Evolutionary conservation across 2,797 vertebrate genomes (phyloP), one percentile per base, ranked within the genome.

Genomic region (Mormyrus proboscirostris): DNA sequence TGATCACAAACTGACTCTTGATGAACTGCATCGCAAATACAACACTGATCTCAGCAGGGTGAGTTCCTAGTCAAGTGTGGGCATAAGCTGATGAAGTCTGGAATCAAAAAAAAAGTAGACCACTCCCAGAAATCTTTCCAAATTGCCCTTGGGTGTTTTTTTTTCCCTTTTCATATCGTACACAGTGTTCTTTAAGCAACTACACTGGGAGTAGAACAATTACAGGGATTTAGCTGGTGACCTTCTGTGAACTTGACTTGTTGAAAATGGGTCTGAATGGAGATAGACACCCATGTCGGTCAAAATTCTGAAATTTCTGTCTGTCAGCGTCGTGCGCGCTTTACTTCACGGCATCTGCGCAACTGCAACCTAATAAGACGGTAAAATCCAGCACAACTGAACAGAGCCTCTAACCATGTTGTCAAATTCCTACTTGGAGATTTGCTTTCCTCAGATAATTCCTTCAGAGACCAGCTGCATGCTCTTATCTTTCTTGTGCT

Each of bases 1-100:
- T 57, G 89, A 89, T 69, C 89, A 89, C 84, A 89, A 89, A 65
- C 84, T 89, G 33, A 89, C 89, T 41, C 85, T 89, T 59, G 89
- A 89, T 29, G 89, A 89, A 53, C 89, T 89, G 0, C 85, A 87
- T 38, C 89, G 84, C 29, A 89, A 89, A 50, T 89, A 89, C 14
- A 65, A 33, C 62, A 89, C 84, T 47, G 89, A 89, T n/a, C 89
- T 89, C 84, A 76, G 59, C 49, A 89, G 62, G 89, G 89, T 89
- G 85, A 89, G 89, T 86, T 41, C 25, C 50, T 8, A 51, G 41
- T 51, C 49, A 50, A 50, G 83, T 29, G 50, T 14, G 50, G 49
- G 83, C 19, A 29, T 86, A 49, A 85, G 49, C 49, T 22, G 14
- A 25, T 86, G n/a, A 53, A 33, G 25, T 86, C 25, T 85, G 73